Base-by-base conservation (phyloP, 64 coral and sea anemone species). In the Orbicella faveolata region DNA sequence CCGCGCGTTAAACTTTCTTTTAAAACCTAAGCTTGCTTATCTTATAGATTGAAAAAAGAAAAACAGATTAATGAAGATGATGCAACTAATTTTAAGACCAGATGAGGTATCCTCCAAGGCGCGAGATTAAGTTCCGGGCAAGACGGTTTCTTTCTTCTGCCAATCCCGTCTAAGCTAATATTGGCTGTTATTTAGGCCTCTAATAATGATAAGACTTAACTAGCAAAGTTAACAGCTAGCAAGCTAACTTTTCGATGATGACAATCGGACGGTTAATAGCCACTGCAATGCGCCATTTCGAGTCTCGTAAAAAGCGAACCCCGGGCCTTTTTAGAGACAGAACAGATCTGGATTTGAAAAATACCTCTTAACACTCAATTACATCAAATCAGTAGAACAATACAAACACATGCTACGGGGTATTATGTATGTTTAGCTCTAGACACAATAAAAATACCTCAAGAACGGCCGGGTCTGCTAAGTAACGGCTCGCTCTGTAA, bases 381-480 rank as follows among this genome's bases (percentile, higher is more conserved):
- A 85, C 82, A 67, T 73, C 41, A 68, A 73, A 72, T 85, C 12
- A 41, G 19, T 3, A 85, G 64, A 72, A 85, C 82, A 85, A 85
- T 73, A 73, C 6, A 73, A 68, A 85, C 82, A 85, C 82, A 85
- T 85, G 82, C 82, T 72, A 72, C 3, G 82, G 63, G 18, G 20
- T 85, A 65, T 73, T 70, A 48, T 70, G 63, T 66, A 23, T 81
- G 89, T 73, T 59, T 53, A 82, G 72, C 26, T 74, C 15, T 9
- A 63, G 1, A n/a, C 66, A 90, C 79, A 81, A 90, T 82, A 57
- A 82, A 82, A 83, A 90, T 90, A 63, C 89, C 89, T 61, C 68
- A 36, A 72, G 54, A 90, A 61, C 79, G 78, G 67, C 78, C 72
- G 26, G 20, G 48, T 75, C 70, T 74, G n/a, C 78, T 82, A 34